A percentile compares a stretch with the other conserved stretches of the same genome.
Conservation (phyloP, 53 echinoderm and acorn worm genomes). For the Holothuria leucospilota region DNA sequence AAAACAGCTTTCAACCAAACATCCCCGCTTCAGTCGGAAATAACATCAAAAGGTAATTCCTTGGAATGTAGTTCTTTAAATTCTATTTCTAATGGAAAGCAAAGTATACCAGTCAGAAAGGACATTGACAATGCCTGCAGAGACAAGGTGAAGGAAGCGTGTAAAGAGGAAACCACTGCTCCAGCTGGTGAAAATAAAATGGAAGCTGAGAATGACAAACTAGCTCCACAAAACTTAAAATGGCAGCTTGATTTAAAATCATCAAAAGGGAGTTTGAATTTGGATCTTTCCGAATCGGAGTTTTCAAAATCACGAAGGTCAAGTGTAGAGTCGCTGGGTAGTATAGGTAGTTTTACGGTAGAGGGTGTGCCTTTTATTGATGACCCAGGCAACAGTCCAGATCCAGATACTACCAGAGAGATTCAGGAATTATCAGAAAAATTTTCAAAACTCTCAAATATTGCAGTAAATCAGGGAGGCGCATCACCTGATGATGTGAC, state of each 20-base stretch:
- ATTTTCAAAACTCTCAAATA: slow-evolving; percentile 30
- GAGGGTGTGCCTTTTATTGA: slow-evolving; percentile 93
- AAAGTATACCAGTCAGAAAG: too few relatives aligned
- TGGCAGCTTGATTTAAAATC: slow-evolving; percentile 7
- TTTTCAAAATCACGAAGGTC: slow-evolving; percentile 22
- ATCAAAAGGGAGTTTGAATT: slow-evolving; percentile 21
- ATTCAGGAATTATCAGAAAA: slow-evolving; percentile 45
- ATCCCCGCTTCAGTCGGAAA: too few relatives aligned
- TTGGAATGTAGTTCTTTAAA: too few relatives aligned
- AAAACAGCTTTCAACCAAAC: slow-evolving; percentile 4
- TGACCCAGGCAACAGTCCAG: slow-evolving; percentile 72
- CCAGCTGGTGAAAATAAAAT: too few relatives aligned
- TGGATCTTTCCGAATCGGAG: slow-evolving; percentile 31
- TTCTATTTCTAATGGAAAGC: too few relatives aligned
- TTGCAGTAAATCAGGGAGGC: background rate
- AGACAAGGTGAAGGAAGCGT: too few relatives aligned
- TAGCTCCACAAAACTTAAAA: slow-evolving; percentile 17
- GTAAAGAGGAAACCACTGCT: too few relatives aligned
- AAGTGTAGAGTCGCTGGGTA: slow-evolving; percentile 20
- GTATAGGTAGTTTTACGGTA: slow-evolving; percentile 58
- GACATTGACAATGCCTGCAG: too few relatives aligned
- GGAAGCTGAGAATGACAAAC: background rate
- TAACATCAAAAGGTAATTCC: too few relatives aligned
- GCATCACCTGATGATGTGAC: too few relatives aligned
- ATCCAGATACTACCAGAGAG: background rate